Base-by-base conservation (phyloP, 2,888 invertebrate species). In the Cephus nigrinus region DNA sequence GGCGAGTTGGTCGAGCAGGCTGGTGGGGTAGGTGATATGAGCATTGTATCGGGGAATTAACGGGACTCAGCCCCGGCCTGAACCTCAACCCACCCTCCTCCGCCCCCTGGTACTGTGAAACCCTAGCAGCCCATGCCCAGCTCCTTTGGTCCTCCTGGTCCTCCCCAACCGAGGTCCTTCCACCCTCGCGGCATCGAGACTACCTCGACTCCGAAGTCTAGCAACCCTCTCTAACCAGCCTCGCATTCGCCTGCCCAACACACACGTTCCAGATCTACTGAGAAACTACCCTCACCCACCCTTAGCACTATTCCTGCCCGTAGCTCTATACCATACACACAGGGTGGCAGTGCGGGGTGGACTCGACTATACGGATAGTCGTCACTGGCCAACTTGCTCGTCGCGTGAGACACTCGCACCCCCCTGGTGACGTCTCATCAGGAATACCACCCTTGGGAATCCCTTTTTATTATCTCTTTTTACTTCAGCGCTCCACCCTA, bases 41-140 rank as follows among this genome's bases (percentile, higher is more conserved):
- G 91, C 91, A 91, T 91, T 91, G 91, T 91, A 91, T 91, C 91
- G 91, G 90, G 90, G 91, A 91, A 91, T 91, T 91, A 91, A 91
- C 91, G 91, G 88, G 87, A 85, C 86, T 86, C 78, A 72, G 55
- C 74, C 74, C 68, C 74, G 30, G 75, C 77, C 74, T 74, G 73
- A 74, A 74, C 77, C 34, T 36, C 77, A 40, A 71, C 69, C 77
- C 69, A 31, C 31, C 30, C 33, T 11, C 71, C 33, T 11, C 11
- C 71, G 2, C 12, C 71, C 30, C 30, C 33, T 55, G 0, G 55
- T 55, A 55, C 23, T 55, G 23, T 55, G 55, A 55, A 55, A 55
- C 55, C 55, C 55, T 23, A 55, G 55, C 23, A 40, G 40, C 15
- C 40, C 40, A 2, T 32, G 71, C 32, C n/a, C 71, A 12, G 32